A percentile compares a stretch with the other conserved stretches of the same genome.
phyloP scores from a whole-genome alignment of 2,888 invertebrate species.

The Tigriopus californicus region DNA sequence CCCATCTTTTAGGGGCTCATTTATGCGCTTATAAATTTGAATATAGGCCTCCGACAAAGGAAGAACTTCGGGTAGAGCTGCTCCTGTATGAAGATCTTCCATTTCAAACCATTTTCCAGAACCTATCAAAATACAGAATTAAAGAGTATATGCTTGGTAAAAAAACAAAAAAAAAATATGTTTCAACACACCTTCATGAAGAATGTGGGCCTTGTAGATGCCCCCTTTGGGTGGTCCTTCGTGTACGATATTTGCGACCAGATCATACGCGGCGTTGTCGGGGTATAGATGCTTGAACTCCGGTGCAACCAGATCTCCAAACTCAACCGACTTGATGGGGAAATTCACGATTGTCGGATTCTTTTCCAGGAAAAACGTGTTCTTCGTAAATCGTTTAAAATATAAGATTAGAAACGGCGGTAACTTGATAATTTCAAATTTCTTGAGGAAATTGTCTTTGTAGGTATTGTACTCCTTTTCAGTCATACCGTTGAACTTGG shows the following conservation, averaged over 20 bases:
- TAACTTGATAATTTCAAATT: conserved; percentile 81
- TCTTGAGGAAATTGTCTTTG: conserved; percentile 91
- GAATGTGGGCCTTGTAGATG: conserved; percentile 78
- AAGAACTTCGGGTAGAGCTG: conserved; percentile 98
- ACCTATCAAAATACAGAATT: conserved; percentile 30
- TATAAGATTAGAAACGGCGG: conserved; percentile 40
- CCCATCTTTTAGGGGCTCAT: too few relatives aligned
- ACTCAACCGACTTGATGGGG: conserved; percentile 71
- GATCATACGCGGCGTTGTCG: conserved; percentile 57
- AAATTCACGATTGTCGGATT: conserved; percentile 99
- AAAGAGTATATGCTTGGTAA: background rate
- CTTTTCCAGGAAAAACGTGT: conserved; percentile 95
- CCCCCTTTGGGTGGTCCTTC: conserved; percentile 69
- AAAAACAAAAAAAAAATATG: background rate
- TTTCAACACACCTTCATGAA: conserved; percentile 37
- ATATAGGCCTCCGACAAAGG: conserved; percentile 97
- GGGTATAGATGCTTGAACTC: conserved; percentile 16
- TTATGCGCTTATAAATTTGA: conserved; percentile 33
- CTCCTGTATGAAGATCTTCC: conserved; percentile 91
- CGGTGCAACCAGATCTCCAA: conserved; percentile 21
- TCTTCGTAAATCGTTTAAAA: conserved; percentile 75
- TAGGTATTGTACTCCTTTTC: conserved; percentile 99
- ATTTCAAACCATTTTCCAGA: conserved; percentile 73
- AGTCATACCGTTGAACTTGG: conserved; percentile 84
- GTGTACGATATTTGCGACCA: conserved; percentile 97